Conservation (phyloP, 2,888 invertebrate species). For the Hanleya hanleyi region DNA sequence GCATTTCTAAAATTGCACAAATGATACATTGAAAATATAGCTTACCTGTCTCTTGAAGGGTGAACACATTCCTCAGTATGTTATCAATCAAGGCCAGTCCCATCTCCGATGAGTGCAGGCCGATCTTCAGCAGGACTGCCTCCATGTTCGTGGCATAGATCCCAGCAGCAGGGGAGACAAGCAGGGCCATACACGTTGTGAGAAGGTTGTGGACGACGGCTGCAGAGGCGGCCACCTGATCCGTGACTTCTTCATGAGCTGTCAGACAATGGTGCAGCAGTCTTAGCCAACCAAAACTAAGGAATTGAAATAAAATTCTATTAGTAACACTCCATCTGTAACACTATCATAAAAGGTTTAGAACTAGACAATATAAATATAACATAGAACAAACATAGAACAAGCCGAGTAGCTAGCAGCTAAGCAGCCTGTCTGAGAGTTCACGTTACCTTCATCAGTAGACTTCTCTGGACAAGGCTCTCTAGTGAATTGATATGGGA, state of each 20-base stretch:
- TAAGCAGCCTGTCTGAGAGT: no score
- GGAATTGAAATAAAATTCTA: no score
- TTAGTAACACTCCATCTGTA: no score
- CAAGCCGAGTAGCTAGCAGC: no score
- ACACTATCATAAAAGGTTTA: no score
- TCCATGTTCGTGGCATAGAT: constrained; percentile 81
- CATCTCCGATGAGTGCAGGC: constrained; percentile 79
- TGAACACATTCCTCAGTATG: constrained; percentile 52
- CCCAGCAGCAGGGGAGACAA: constrained; percentile 81
- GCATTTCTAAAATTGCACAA: no score
- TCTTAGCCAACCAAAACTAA: constrained; percentile 87
- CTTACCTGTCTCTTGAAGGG: constrained; percentile 31
- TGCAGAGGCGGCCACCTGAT: constrained; percentile 75
- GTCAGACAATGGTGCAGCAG: constrained; percentile 85
- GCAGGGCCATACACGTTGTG: constrained; percentile 82
- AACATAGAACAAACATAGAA: no score
- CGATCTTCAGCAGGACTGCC: constrained; percentile 82
- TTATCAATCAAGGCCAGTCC: constrained; percentile 68
- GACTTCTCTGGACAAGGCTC: no score
- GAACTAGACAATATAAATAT: no score
- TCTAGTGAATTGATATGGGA: no score
- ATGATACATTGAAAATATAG: no score
- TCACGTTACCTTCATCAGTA: no score
- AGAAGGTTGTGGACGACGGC: constrained; percentile 81
- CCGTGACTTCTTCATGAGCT: constrained; percentile 47